phyloP scores from a whole-genome alignment of 2,113 vertebrate genomes.

The Caranx ignobilis region DNA sequence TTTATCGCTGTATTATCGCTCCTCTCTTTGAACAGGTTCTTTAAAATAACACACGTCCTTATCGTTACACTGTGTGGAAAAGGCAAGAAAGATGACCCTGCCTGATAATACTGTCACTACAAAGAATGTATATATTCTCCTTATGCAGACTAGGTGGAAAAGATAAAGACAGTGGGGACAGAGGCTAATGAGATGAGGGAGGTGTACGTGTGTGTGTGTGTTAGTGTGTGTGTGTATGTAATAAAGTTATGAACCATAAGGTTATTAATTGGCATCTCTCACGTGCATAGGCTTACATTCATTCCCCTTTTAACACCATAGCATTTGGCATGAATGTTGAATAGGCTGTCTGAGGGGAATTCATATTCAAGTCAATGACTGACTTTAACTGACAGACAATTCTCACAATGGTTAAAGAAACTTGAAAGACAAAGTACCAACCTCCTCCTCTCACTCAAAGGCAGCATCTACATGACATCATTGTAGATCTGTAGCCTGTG shows the following conservation, averaged over 20 bases:
- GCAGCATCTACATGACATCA: conserved; percentile 32
- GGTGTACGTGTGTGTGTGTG: conserved; percentile 26
- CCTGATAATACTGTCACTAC: conserved; percentile 72
- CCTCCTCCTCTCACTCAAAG: conserved; percentile 44
- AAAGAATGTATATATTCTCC: conserved; percentile 79
- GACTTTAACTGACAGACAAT: conserved; percentile 49
- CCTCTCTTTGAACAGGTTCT: conserved; percentile 75
- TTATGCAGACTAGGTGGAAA: conserved; percentile 70
- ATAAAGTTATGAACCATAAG: conserved; percentile 65
- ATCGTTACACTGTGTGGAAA: conserved; percentile 61
- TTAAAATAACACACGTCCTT: conserved; percentile 76
- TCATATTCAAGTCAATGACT: conserved; percentile 47
- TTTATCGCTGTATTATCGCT: conserved; percentile 71
- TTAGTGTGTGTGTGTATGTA: conserved; percentile 3
- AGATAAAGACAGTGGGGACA: conserved; percentile 76
- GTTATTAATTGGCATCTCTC: conserved; percentile 75
- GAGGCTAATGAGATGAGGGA: conserved; percentile 79
- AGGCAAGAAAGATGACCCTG: conserved; percentile 74
- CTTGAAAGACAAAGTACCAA: conserved; percentile 48
- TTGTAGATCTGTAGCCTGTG: conserved; percentile 43
- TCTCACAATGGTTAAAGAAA: conserved; percentile 56
- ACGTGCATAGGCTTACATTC: conserved; percentile 59
- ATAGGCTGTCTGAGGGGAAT: conserved; percentile 48
- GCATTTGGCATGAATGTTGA: conserved; percentile 65
- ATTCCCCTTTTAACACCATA: conserved; percentile 48